Evolutionary conservation across 2,797 vertebrate genomes (phyloP).

Genomic region (Karalla daura): DNA sequence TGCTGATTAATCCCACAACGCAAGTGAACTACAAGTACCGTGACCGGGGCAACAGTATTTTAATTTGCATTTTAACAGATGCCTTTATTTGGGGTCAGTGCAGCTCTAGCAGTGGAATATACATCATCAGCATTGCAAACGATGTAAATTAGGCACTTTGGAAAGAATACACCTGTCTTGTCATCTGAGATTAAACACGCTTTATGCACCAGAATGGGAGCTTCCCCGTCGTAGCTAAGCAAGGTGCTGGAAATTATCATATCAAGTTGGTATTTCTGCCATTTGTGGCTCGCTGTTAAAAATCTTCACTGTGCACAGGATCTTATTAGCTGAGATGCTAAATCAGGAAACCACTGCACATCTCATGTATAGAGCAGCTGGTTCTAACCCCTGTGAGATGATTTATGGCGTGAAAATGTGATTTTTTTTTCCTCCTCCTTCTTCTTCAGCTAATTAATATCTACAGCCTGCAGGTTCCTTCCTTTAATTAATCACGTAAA

Average conservation of each 20-base stretch:
- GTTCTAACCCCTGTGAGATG: slow-evolving; percentile 16
- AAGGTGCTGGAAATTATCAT: slow-evolving; percentile 4
- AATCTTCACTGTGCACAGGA: slow-evolving; percentile 2
- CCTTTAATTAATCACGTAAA: slow-evolving; percentile 43
- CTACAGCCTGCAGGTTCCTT: slow-evolving; percentile 31
- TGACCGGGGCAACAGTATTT: slow-evolving; percentile 45
- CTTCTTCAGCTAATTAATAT: slow-evolving; percentile 44
- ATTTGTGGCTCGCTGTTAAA: slow-evolving; percentile 2
- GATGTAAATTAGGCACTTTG: slow-evolving; percentile 6
- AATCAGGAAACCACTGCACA: slow-evolving; percentile 9
- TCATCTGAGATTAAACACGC: slow-evolving; percentile 27
- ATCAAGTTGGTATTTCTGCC: background rate
- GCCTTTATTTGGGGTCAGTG: slow-evolving; percentile 27
- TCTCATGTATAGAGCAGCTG: background rate
- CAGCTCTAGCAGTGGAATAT: background rate
- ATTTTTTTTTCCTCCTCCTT: slow-evolving; percentile 14
- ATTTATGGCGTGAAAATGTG: slow-evolving; percentile 30
- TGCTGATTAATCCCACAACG: slow-evolving; percentile 51
- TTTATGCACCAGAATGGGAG: background rate
- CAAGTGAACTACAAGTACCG: slow-evolving; percentile 16
- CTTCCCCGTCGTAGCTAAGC: background rate
- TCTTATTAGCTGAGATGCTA: slow-evolving; percentile 9
- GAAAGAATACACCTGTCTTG: background rate
- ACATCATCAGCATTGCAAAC: slow-evolving; percentile 1
- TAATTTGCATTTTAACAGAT: slow-evolving; percentile 50